Base-by-base conservation (phyloP, 2,113 vertebrate species). In the Lichenostomus cassidix region DNA sequence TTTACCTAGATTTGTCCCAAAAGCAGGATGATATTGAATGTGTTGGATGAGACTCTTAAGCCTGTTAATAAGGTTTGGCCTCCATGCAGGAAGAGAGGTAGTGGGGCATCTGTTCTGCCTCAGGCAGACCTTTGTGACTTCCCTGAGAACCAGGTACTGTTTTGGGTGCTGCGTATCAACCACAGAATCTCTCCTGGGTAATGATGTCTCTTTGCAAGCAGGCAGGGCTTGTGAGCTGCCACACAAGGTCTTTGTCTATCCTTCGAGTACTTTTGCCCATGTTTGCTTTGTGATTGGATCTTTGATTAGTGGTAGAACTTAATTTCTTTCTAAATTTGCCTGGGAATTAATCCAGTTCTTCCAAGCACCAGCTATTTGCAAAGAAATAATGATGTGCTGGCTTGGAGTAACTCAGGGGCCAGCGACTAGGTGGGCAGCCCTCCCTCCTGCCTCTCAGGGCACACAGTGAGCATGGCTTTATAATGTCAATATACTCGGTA, bases 101-200 rank as follows among this genome's bases (percentile, higher is more conserved):
- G 15, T 11, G 27, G n/a, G 49, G 19, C 29, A 10, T 41, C 24
- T 89, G 22, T 33, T 50, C 55, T 46, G n/a, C 55, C 37, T 68
- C 2, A 0, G 35, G n/a, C 15, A 93, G 29, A 39, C 16, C 27
- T 84, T 74, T 82, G 55, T 5, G 1, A 49, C 46, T 67, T 24
- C 27, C 31, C 58, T 29, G 35, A 23, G 18, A 60, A 10, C 37
- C 35, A 79, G 35, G 33, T 23, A 16, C 15, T 37, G 27, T 10
- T 75, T 33, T 20, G 16, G 8, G 23, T 20, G 11, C 44, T 62
- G 28, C 0, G 0, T 28, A 15, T 29, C 59, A n/a, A 29, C 1
- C 5, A 22, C 0, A 33, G 44, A 24, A 29, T 46, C 12, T 88
- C 63, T 56, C 37, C n/a, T 6, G 3, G 14, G 33, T 19, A 39